A percentile compares a stretch with the other conserved stretches of the same genome.
Evolutionary conservation across 2,888 invertebrate species (phyloP).

Genomic region (Andrena trimmerana): DNA sequence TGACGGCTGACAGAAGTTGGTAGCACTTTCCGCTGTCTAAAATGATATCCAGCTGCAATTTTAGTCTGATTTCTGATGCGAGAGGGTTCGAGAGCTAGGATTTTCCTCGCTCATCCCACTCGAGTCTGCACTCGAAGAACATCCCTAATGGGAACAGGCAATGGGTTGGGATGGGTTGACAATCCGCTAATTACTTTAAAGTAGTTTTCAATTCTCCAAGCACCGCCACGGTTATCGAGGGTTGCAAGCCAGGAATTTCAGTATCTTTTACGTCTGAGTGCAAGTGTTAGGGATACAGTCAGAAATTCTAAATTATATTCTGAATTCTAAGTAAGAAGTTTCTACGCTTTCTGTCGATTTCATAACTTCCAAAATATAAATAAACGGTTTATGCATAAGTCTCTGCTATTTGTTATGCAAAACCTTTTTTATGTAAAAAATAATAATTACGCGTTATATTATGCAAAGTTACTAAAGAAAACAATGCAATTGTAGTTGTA

Average conservation of each 20-base stretch:
- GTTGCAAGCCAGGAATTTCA: conserved; percentile 46
- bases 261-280: conserved; percentile 23
- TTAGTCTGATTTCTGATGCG: conserved; percentile 63
- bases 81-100: conserved; percentile 66
- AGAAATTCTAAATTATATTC: not conserved
- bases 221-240: conserved; percentile 58
- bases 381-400: not conserved
- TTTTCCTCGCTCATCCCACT: conserved; percentile 73
- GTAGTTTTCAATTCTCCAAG: conserved; percentile 79
- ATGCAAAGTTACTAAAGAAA: too few relatives aligned
- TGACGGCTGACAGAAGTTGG: not conserved
- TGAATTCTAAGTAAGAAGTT: not conserved
- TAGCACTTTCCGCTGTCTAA: conserved; percentile 21
- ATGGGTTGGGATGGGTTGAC: conserved; percentile 79
- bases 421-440: not conserved
- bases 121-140: conserved; percentile 74
- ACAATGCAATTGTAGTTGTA: too few relatives aligned
- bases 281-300: not conserved
- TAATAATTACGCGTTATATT: too few relatives aligned
- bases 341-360: not conserved
- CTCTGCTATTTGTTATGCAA: not conserved
- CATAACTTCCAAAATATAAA: not conserved
- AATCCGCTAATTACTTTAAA: conserved; percentile 84
- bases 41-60: conserved; percentile 65
- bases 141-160: conserved; percentile 81